Base-by-base conservation (phyloP, 2,888 invertebrate genomes). In the Andrena praecox region DNA sequence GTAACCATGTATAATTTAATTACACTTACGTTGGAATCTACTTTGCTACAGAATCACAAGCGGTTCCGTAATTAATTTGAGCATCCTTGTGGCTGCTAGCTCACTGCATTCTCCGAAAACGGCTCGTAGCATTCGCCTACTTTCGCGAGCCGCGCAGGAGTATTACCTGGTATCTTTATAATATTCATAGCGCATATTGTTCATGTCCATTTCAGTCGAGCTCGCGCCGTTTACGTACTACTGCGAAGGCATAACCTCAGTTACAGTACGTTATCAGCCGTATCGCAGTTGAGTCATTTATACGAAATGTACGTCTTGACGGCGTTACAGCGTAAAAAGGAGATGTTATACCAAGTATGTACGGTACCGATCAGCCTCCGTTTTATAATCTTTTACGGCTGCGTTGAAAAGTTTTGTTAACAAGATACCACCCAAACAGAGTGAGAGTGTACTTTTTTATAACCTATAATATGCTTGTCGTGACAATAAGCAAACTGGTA, bases 31-130 rank as follows among this genome's bases (percentile, higher is more conserved):
- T 63, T 72, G 71, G 63, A 69, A 69, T 82, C 67, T 76, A 80
- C 71, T 77, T 88, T 83, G 77, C 42, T 60, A 67, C 62, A 72
- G 64, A 82, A 85, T 89, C 76, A 87, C 63, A 88, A 77, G 82
- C 77, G 59, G 56, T 84, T 42, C 62, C 66, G 81, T 87, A 88
- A 89, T 89, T 88, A 87, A 89, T 85, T 85, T 75, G 80, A 75
- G 85, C 82, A 85, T 87, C 78, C 82, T 75, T 59, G 75, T 60
- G 77, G 69, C 79, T 80, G 31, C 78, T 64, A 67, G 74, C 73
- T 71, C 33, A 73, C 75, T 48, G 50, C 48, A 68, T 76, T 63
- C 60, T 69, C 71, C 33, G 77, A 62, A 69, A 80, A 67, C 64
- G 70, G 68, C 77, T 74, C 35, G 52, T 70, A 79, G 80, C 52